Base-by-base conservation (phyloP, 2,797 vertebrate genomes). In the Parotocinclus haroldoi region DNA sequence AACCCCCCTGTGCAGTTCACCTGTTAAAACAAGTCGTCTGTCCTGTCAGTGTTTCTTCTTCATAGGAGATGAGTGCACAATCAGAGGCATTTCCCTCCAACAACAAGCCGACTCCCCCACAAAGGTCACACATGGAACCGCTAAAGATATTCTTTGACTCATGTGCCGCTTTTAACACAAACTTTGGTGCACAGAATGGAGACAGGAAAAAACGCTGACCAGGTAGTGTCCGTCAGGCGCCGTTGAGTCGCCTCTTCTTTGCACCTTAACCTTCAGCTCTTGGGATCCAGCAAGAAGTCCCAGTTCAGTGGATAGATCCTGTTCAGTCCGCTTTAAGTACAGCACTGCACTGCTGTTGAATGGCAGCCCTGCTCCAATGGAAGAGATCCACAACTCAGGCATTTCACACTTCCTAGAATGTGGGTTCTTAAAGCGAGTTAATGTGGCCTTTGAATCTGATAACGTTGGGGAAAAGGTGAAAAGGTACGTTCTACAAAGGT, bases 1-100 rank as follows among this genome's bases (percentile, higher is more conserved):
- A 81, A 40, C 46, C 88, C 86, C 73, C 89, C 85, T 40, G 81
- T 86, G 89, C 92, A 95, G 85, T 83, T 87, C 87, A 94, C 86
- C 93, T 94, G 89, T 87, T 73, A 87, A 87, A 84, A 88, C 84
- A 91, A 78, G 36, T 58, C 83, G 55, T 73, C 76, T 27, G 71
- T 79, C 62, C 42, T 55, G 38, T 77, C 66, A 77, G 79, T 80
- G 83, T 85, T 72, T 85, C 85, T 85, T 82, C 77, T 50, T 79
- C 72, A 69, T 60, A 69, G 71, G 61, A 61, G 70, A 69, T 76
- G 74, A 76, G 63, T 69, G 17, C 72, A 73, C 71, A 73, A 76
- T 76, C 71, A 74, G 53, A 76, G 46, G 5, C 75, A 82, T 71
- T 73, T 78, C 79, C 69, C 73, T 69, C 60, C 70, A 71, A 75